These are phyloP conservation scores for Dinoponera quadriceps DNA, from an alignment of 1,140 invertebrate species.

Conservation along the genomic window DNA sequence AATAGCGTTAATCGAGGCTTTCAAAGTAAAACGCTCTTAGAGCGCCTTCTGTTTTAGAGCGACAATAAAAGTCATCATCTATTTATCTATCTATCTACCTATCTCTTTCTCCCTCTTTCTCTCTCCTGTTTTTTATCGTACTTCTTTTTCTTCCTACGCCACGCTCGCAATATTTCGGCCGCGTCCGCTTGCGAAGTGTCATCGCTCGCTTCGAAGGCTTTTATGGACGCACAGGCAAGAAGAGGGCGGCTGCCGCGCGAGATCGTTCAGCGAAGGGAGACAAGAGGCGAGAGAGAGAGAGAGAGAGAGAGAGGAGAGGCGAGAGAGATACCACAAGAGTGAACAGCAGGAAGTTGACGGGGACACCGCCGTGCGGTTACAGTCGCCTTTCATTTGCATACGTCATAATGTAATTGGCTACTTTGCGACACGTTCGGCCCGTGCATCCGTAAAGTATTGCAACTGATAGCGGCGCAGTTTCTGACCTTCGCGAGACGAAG, in stretches of 20 bases:
- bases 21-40: too few species aligned
- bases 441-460: slow-evolving; percentile 22
- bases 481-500: slow-evolving; percentile 16
- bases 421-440: slow-evolving; percentile 25
- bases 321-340: slow-evolving; percentile 1
- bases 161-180: neutral
- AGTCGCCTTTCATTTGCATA: slow-evolving; percentile 53
- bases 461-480: neutral
- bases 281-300: neutral
- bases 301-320: neutral
- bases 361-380: slow-evolving; percentile 4
- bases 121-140: neutral
- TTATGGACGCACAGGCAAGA: neutral
- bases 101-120: too few species aligned
- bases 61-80: too few species aligned
- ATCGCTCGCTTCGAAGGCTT: neutral
- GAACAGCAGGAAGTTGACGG: slow-evolving; percentile 26
- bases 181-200: neutral
- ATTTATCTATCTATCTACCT: too few species aligned
- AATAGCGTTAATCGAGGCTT: too few species aligned
- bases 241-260: neutral
- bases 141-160: neutral
- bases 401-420: slow-evolving; percentile 54
- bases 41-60: too few species aligned
- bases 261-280: too few species aligned